Evolutionary conservation across 2,113 vertebrate genomes (phyloP).

Genomic region (Polypterus bichir): DNA sequence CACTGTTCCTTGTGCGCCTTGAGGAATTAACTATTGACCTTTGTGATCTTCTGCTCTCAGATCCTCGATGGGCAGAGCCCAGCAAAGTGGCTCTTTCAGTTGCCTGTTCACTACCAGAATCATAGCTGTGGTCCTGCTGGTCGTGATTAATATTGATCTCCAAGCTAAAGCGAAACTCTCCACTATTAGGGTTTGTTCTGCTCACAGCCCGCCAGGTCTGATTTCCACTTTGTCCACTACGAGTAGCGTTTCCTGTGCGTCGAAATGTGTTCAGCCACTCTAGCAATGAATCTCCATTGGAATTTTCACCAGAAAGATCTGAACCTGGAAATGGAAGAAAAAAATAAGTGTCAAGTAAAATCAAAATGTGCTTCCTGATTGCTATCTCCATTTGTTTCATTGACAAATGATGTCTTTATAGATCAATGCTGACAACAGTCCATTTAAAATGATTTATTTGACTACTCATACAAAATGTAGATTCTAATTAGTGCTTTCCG

Average conservation of each 20-base stretch:
- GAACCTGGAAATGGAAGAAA: constrained; percentile 41
- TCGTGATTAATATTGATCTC: constrained; percentile 93
- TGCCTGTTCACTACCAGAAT: constrained; percentile 29
- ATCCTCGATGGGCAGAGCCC: constrained; percentile 18
- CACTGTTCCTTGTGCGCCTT: constrained; percentile 63
- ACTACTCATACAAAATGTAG: too few species aligned
- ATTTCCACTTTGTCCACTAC: constrained; percentile 85
- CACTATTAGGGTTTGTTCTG: constrained; percentile 81
- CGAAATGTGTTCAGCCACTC: constrained; percentile 84
- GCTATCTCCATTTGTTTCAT: too few species aligned
- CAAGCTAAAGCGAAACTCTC: constrained; percentile 85
- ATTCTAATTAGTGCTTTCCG: too few species aligned
- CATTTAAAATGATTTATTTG: too few species aligned
- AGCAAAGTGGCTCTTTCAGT: constrained; percentile 36
- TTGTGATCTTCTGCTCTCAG: constrained; percentile 33
- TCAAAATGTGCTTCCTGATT: too few species aligned
- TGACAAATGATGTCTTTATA: too few species aligned
- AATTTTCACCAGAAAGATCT: constrained; percentile 56
- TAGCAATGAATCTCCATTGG: constrained; percentile 71
- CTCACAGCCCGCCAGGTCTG: constrained; percentile 91
- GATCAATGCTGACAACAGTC: too few species aligned
- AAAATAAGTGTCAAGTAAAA: too few species aligned
- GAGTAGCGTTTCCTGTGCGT: constrained; percentile 78
- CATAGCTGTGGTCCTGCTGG: constrained; percentile 57
- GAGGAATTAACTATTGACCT: constrained; percentile 26